Evolutionary conservation across 2,113 vertebrate species (phyloP).

Genomic region (Brachyhypopomus occidentalis): DNA sequence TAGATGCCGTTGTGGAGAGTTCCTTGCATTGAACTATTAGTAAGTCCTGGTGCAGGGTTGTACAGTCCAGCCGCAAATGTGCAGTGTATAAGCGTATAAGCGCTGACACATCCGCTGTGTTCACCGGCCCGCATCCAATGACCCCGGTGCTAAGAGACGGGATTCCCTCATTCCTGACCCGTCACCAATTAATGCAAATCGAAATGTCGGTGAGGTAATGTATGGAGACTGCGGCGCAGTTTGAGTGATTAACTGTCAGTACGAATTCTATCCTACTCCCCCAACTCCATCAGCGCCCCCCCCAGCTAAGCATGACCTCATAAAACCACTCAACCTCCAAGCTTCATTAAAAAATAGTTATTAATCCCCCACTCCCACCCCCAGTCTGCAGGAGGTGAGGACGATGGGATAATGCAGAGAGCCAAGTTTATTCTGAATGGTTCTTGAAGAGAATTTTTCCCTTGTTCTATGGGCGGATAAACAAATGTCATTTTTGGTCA

Average conservation of each 20-base stretch:
- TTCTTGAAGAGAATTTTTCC: slow-evolving; percentile 10
- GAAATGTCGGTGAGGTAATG: slow-evolving; percentile 51
- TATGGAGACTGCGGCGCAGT: slow-evolving; percentile 15
- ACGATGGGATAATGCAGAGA: slow-evolving; percentile 22
- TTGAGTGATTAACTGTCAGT: slow-evolving; percentile 58
- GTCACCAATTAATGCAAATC: slow-evolving; percentile 31
- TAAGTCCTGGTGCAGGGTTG: neutral
- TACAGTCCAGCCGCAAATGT: neutral
- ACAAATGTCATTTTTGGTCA: slow-evolving; percentile 7
- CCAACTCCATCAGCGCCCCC: slow-evolving; percentile 47
- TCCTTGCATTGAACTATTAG: neutral
- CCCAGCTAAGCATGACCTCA: slow-evolving; percentile 36
- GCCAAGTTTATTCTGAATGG: neutral
- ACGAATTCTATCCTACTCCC: neutral
- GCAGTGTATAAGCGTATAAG: neutral
- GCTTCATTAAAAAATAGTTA: slow-evolving; percentile 56
- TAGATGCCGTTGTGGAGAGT: neutral
- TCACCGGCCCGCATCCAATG: neutral
- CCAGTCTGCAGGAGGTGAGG: neutral
- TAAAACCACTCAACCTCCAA: slow-evolving; percentile 56
- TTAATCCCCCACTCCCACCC: slow-evolving; percentile 21
- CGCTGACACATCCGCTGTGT: neutral
- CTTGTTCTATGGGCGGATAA: slow-evolving; percentile 3
- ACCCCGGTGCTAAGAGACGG: too few relatives aligned
- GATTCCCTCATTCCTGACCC: neutral